Evolutionary conservation across 1,140 invertebrate species (phyloP), one percentile per base, ranked within the genome.

Genomic region (Sminthurinus signatus): DNA sequence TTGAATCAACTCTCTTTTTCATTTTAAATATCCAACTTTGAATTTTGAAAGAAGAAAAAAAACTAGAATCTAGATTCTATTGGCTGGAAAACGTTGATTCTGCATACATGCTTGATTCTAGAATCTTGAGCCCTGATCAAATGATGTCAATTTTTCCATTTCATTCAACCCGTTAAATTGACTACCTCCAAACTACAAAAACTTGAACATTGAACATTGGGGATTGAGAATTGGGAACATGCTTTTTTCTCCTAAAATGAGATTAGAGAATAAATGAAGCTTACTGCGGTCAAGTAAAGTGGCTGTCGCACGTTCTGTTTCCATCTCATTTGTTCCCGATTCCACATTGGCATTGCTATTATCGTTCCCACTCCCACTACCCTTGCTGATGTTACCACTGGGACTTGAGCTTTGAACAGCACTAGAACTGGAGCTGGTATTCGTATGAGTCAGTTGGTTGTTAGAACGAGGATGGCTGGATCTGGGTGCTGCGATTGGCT

Each of bases 271-370:
- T 39, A 39, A 46, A 46, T 46, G 44, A 32, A 50, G 28, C 58
- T 28, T 60, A 60, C 58, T 44, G 31, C 46, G 58, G 28, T 60
- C 44, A 31, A 60, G 31, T 32, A 60, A 60, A 32, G 43, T 39
- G n/a, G 56, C 48, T 39, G 58, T 27, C 43, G 44, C 28, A 44
- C 31, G 21, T 27, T 50, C 58, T 50, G 43, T 31, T 48, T 60
- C 58, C 58, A 39, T 60, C 50, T 39, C 58, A 60, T 25, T 39
- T 60, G 29, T 39, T 29, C 44, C 29, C 42, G 39, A 58, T 43
- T 43, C 29, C 36, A 23, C n/a, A 19, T 21, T 25, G 19, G 58
- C 8, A 28, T 28, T 50, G 10, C 17, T 23, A 23, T 27, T 21
- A 39, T 25, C 44, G 39, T 60, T 60, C 48, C 43, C 39, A 15